These are phyloP conservation scores for Caenorhabditis sp. DNA, from an alignment of 2,888 invertebrate species.

Conservation along the genomic window DNA sequence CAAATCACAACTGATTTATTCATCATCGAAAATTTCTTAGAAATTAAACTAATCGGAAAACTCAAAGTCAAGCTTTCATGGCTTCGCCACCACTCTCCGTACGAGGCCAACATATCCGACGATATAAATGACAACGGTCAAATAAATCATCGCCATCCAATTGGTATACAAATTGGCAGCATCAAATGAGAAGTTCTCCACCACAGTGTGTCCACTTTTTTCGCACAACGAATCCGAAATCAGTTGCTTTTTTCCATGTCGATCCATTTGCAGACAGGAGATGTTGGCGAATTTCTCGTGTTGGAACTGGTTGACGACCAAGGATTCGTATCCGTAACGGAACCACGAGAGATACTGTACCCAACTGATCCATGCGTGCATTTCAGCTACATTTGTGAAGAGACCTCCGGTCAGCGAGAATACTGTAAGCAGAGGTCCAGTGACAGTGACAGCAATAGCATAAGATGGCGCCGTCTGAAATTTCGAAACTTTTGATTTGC, in stretches of 20 bases:
- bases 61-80: slow-evolving; percentile 12
- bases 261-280: slow-evolving; percentile 56
- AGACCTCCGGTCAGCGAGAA: slow-evolving; percentile 81
- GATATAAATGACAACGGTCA: slow-evolving; percentile 70
- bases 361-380: slow-evolving; percentile 79
- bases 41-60: slow-evolving; percentile 5
- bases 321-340: slow-evolving; percentile 85
- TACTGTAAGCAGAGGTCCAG: slow-evolving; percentile 79
- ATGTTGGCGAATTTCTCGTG: slow-evolving; percentile 86
- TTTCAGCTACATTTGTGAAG: slow-evolving; percentile 76
- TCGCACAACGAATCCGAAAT: slow-evolving; percentile 48
- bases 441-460: slow-evolving; percentile 79
- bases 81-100: slow-evolving; percentile 66
- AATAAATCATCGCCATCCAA: slow-evolving; percentile 72
- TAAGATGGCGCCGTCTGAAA: slow-evolving; percentile 76
- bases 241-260: neutral
- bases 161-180: slow-evolving; percentile 72
- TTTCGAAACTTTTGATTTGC: neutral
- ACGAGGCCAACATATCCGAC: slow-evolving; percentile 79
- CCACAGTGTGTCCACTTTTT: slow-evolving; percentile 57
- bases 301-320: slow-evolving; percentile 76
- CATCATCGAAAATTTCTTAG: neutral
- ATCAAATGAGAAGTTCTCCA: slow-evolving; percentile 71
- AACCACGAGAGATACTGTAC: slow-evolving; percentile 75
- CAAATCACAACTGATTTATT: no score